Base-by-base conservation (phyloP, 2,797 vertebrate species). In the Eulemur rubriventer region DNA sequence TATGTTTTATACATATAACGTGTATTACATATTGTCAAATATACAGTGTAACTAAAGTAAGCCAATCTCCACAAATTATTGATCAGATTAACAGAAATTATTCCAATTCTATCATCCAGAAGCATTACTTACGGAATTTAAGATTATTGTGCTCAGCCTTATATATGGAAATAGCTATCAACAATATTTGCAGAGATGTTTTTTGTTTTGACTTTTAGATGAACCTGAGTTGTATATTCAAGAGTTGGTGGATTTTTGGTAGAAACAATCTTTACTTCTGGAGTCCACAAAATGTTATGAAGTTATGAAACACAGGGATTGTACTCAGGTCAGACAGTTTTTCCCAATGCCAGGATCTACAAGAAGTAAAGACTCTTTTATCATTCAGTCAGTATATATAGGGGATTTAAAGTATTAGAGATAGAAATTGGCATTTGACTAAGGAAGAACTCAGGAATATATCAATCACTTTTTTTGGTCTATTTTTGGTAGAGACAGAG, bases 181-280 rank as follows among this genome's bases (percentile, higher is more conserved):
- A 78, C 28, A 59, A 43, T 82, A 69, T 75, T 72, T 83, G 30
- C 41, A 85, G 41, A 73, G 94, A 69, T 61, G 6, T 22, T 82
- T 82, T 82, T 83, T 65, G 14, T 70, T 89, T 89, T 79, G 24
- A 50, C 67, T 93, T 91, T 87, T 76, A 94, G 57, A 76, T 57
- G 75, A 89, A 85, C 41, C 24, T 80, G 76, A 94, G 70, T 67
- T 91, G 28, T 35, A 83, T 79, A 79, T 67, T 78, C 28, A 95
- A 67, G 48, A 80, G 28, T 30, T 65, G 22, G 35, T 91, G 43
- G 50, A 57, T 69, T 91, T 94, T 75, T 24, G 8, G 43, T 90
- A 65, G 69, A 94, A 96, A 73, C 17, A n/a, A 87, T 43, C n/a
- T 70, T 82, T 63, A 33, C 28, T 92, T 90, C 85, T 50, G 26